phyloP scores from a whole-genome alignment of 2,888 invertebrate genomes.

The Halictus ligatus region DNA sequence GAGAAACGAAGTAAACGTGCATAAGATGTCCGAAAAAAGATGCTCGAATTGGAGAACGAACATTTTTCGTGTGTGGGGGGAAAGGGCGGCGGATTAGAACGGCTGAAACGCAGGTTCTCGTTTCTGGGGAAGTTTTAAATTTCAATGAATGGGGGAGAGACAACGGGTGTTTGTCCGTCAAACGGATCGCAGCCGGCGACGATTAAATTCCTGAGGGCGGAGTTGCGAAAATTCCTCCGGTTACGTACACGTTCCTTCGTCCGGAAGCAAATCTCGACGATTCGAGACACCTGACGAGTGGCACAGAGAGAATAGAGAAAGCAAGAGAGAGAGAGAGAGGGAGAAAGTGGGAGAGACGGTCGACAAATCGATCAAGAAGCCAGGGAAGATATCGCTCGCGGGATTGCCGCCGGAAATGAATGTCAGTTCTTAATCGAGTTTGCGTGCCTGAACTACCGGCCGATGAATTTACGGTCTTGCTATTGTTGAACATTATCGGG shows the following conservation, averaged over 20 bases:
- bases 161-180: not conserved
- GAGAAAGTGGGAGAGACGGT: not conserved
- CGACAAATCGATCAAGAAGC: constrained; percentile 52
- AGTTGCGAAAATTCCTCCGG: constrained; percentile 9
- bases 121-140: not conserved
- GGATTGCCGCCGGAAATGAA: constrained; percentile 55
- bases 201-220: constrained; percentile 3
- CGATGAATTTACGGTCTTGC: not conserved
- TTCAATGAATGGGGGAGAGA: not conserved
- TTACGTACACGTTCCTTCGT: not conserved
- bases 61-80: not conserved
- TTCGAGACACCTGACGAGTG: not conserved
- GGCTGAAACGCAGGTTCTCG: not conserved
- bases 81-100: not conserved
- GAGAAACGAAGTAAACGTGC: no score
- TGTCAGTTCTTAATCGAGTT: constrained; percentile 57
- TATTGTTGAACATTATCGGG: constrained; percentile 12
- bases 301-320: not conserved
- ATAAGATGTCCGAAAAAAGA: not conserved
- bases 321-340: not conserved
- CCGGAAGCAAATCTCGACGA: constrained; percentile 26
- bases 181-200: not conserved
- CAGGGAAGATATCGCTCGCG: constrained; percentile 33
- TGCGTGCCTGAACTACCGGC: constrained; percentile 46
- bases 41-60: not conserved